These are phyloP conservation scores for Lota lota DNA, from an alignment of 2,113 vertebrate species.

Conservation along the genomic window DNA sequence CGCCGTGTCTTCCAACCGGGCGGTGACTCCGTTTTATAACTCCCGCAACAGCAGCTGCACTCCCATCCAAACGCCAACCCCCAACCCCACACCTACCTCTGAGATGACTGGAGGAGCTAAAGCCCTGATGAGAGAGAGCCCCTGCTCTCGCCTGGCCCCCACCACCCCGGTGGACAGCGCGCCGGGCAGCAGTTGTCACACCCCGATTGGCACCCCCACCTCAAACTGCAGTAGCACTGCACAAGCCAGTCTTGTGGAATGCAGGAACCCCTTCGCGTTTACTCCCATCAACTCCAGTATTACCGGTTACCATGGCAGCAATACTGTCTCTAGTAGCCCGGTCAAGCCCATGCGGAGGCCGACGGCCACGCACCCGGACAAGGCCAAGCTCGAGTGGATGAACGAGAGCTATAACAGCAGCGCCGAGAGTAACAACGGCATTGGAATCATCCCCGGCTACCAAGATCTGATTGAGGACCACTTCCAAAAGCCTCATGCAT, in stretches of 20 bases:
- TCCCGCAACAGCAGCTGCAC: slow-evolving; percentile 81
- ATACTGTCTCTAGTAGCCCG: slow-evolving; percentile 89
- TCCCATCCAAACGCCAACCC: slow-evolving; percentile 81
- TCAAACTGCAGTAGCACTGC: slow-evolving; percentile 96
- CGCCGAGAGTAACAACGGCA: slow-evolving; percentile 70
- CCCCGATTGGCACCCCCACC: slow-evolving; percentile 90
- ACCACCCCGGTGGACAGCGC: slow-evolving; percentile 92
- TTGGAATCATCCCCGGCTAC: slow-evolving; percentile 88
- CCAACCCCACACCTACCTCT: slow-evolving; percentile 83
- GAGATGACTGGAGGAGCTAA: slow-evolving; percentile 86
- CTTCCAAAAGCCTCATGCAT: slow-evolving; percentile 96
- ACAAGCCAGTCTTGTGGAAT: slow-evolving; percentile 95
- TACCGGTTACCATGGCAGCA: slow-evolving; percentile 89
- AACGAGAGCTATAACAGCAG: slow-evolving; percentile 83
- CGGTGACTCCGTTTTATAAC: slow-evolving; percentile 80
- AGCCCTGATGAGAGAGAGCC: slow-evolving; percentile 86
- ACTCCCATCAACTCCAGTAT: slow-evolving; percentile 94
- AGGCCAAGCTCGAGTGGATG: slow-evolving; percentile 98
- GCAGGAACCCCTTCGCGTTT: slow-evolving; percentile 95
- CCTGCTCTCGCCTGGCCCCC: slow-evolving; percentile 83
- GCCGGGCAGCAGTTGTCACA: slow-evolving; percentile 90
- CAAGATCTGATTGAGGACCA: slow-evolving; percentile 94
- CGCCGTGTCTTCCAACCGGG: slow-evolving; percentile 73
- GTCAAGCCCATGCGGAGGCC: slow-evolving; percentile 98
- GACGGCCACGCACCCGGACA: slow-evolving; percentile 96